Evolutionary conservation across 2,113 vertebrate species (phyloP).

Genomic region (Oncorhynchus tshawytscha): DNA sequence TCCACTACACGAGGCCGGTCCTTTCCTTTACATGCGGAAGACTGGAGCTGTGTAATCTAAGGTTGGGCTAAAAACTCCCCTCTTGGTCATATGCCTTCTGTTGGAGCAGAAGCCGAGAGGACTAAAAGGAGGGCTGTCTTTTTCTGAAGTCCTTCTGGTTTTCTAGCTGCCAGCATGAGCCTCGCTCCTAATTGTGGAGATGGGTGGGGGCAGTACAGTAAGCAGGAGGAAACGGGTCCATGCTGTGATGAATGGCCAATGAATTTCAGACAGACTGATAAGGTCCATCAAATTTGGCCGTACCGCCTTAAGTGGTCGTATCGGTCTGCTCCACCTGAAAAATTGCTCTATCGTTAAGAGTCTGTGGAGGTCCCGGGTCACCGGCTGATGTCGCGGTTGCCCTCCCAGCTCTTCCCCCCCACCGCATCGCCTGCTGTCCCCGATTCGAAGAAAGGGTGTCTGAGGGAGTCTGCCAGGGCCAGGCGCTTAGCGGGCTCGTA

Average conservation of each 20-base stretch:
- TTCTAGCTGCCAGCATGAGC: constrained; percentile 37
- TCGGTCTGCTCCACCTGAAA: constrained; percentile 32
- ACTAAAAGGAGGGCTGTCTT: constrained; percentile 2
- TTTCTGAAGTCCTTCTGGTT: constrained; percentile 28
- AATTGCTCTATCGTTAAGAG: constrained; percentile 8
- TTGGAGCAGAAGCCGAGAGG: constrained; percentile 10
- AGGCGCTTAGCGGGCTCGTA: constrained; percentile 88
- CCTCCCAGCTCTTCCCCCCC: constrained; percentile 77
- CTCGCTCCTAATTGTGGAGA: constrained; percentile 13
- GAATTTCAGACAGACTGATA: neutral
- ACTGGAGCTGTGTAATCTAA: constrained; percentile 55
- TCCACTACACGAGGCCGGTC: constrained; percentile 4
- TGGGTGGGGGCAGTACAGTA: neutral
- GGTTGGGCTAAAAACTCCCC: constrained; percentile 22
- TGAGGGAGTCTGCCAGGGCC: constrained; percentile 78
- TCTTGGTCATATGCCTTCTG: constrained; percentile 7
- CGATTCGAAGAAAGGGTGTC: constrained; percentile 84
- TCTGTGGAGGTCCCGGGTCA: constrained; percentile 71
- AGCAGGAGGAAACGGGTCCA: constrained; percentile 34
- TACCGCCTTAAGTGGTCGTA: neutral
- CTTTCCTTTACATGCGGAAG: constrained; percentile 57
- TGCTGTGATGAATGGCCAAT: constrained; percentile 39
- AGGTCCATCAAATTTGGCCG: neutral
- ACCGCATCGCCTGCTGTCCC: constrained; percentile 55
- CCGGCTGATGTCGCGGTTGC: constrained; percentile 94